Evolutionary conservation across 1,140 invertebrate species (phyloP).

Genomic region (Drosophila lowei): DNA sequence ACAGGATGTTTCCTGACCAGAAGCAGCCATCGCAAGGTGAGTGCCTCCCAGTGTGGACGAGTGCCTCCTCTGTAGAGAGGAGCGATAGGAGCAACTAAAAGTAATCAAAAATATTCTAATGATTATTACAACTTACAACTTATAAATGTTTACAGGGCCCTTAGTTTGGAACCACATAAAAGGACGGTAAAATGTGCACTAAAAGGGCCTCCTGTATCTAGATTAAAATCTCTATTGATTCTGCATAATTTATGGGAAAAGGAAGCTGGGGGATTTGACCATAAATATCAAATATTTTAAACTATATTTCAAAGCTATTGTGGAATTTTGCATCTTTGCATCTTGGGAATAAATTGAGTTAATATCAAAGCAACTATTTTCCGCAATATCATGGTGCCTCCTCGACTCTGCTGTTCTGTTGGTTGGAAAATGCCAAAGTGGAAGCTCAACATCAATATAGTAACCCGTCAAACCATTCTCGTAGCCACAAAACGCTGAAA

Average conservation of each 20-base stretch:
- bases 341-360: constrained; percentile 20
- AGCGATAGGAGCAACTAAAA: neutral
- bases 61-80: too few relatives aligned
- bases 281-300: too few relatives aligned
- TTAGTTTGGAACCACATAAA: too few relatives aligned
- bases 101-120: too few relatives aligned
- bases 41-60: constrained; percentile 29
- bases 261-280: too few relatives aligned
- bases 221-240: too few relatives aligned
- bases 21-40: constrained; percentile 85
- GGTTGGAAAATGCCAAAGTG: constrained; percentile 22
- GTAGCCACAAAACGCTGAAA: constrained; percentile 24
- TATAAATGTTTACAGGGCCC: too few relatives aligned
- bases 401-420: constrained; percentile 7
- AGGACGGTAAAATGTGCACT: too few relatives aligned
- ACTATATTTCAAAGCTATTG: too few relatives aligned
- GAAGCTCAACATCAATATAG: neutral
- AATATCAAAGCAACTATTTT: constrained; percentile 32
- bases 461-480: neutral
- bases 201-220: too few relatives aligned
- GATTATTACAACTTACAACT: too few relatives aligned
- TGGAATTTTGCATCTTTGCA: neutral
- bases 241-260: too few relatives aligned
- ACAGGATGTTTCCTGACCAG: constrained; percentile 87
- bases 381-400: constrained; percentile 5